Base-by-base conservation (phyloP, 2,888 invertebrate genomes). In the Drosophila anomelani region DNA sequence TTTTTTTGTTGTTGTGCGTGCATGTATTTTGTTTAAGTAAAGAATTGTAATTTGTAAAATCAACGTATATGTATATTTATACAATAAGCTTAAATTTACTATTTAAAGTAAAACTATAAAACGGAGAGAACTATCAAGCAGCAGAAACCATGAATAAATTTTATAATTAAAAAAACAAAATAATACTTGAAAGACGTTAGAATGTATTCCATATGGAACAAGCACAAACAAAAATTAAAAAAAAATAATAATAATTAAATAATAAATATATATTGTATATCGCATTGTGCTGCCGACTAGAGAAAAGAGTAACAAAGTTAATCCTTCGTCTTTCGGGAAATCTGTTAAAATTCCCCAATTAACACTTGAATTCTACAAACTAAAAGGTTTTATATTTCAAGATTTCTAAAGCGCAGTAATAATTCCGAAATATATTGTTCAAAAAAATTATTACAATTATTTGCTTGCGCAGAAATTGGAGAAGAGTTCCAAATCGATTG, bases 11-110 rank as follows among this genome's bases (percentile, higher is more conserved):
- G n/a, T n/a, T n/a, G n/a, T n/a, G n/a, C n/a, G 9, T 34, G 39
- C 20, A 20, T 59, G 34, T 13, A 23, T 54, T 54, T 46, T 44
- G 38, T 34, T 38, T 46, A 58, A 36, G n/a, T 34, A 38, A 54
- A 47, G 20, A 56, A 56, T 56, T 56, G 51, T 69, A 69, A 69
- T 70, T 58, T 69, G 51, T 73, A 74, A 72, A 74, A 57, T 54
- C 56, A 56, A 44, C 38, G 23, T 51, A 64, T 41, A 53, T 34
- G 55, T 32, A 47, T 53, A 71, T 69, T 53, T 51, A 59, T 62
- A 71, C n/a, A 13, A 51, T 68, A 69, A 56, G 74, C 54, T 56
- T 71, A 71, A 13, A 56, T 71, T 71, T 71, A 71, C 71, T 71
- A 71, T 71, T 71, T 54, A 64, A 73, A 73, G 59, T 75, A 75